A percentile compares a stretch with the other conserved stretches of the same genome.
These are phyloP conservation scores for Scarus forsteni DNA, from an alignment of 2,797 vertebrate genomes.

Conservation along the genomic window DNA sequence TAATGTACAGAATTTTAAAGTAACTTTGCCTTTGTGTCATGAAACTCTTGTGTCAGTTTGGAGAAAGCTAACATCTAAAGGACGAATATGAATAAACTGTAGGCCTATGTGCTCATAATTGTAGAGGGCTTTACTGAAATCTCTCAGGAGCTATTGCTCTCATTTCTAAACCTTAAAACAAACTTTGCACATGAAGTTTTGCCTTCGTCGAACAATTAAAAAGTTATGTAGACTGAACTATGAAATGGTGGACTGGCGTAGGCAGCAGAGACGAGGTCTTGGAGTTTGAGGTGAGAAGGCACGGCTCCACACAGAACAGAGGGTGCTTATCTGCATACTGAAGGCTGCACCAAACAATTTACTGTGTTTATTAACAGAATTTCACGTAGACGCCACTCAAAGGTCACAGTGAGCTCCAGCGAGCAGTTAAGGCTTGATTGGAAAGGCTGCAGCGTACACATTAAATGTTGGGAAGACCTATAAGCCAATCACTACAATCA, in stretches of 20 bases:
- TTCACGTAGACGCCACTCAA: background rate
- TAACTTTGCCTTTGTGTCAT: too few relatives aligned
- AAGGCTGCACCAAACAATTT: background rate
- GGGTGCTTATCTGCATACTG: background rate
- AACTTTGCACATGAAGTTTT: too few relatives aligned
- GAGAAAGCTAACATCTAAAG: too few relatives aligned
- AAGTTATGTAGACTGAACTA: conserved; percentile 18
- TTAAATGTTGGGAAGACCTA: conserved; percentile 11
- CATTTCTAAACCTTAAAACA: too few relatives aligned
- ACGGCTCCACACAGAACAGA: background rate
- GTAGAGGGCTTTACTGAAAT: too few relatives aligned
- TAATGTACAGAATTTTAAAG: too few relatives aligned
- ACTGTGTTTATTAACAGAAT: conserved; percentile 15
- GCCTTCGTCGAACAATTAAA: background rate
- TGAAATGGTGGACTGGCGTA: background rate
- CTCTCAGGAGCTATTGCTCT: too few relatives aligned
- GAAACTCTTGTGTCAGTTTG: too few relatives aligned
- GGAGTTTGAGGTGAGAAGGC: conserved; percentile 8
- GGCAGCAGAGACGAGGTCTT: conserved; percentile 17
- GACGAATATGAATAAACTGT: too few relatives aligned
- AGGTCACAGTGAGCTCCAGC: conserved; percentile 4
- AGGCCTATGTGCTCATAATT: too few relatives aligned
- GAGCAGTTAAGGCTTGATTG: background rate
- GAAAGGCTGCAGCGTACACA: conserved; percentile 7
- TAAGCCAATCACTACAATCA: conserved; percentile 26